Evolutionary conservation across 2,113 vertebrate species (phyloP).

Genomic region (Ginglymostoma cirratum): DNA sequence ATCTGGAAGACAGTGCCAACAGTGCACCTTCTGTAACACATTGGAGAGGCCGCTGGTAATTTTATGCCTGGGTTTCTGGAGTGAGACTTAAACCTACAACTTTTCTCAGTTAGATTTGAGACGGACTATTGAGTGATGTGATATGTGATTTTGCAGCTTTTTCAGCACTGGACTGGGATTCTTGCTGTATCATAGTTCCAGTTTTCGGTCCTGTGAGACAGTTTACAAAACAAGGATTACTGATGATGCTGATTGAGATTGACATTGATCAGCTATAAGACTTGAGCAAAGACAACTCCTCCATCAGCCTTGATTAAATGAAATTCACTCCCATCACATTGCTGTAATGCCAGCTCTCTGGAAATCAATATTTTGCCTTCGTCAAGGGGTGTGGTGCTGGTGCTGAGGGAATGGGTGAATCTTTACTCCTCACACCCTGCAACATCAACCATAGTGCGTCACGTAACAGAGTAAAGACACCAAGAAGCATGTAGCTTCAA

Average conservation of each 20-base stretch:
- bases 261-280: too few relatives aligned
- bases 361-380: background rate
- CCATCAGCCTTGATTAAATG: too few relatives aligned
- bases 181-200: background rate
- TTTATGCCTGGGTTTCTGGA: background rate
- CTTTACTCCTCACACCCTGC: too few relatives aligned
- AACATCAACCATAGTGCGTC: background rate
- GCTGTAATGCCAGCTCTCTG: too few relatives aligned
- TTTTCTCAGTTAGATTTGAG: background rate
- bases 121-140: background rate
- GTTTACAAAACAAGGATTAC: too few relatives aligned
- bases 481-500: background rate
- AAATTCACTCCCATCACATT: too few relatives aligned
- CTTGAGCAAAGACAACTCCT: too few relatives aligned
- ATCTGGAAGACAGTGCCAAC: background rate
- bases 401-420: background rate
- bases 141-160: background rate
- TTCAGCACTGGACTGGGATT: background rate
- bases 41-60: background rate
- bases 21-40: background rate
- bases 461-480: background rate
- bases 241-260: too few relatives aligned
- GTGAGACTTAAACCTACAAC: background rate
- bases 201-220: background rate
- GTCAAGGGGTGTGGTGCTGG: background rate